Evolutionary conservation across 2,113 vertebrate species (phyloP).

Genomic region (Gambusia holbrooki): DNA sequence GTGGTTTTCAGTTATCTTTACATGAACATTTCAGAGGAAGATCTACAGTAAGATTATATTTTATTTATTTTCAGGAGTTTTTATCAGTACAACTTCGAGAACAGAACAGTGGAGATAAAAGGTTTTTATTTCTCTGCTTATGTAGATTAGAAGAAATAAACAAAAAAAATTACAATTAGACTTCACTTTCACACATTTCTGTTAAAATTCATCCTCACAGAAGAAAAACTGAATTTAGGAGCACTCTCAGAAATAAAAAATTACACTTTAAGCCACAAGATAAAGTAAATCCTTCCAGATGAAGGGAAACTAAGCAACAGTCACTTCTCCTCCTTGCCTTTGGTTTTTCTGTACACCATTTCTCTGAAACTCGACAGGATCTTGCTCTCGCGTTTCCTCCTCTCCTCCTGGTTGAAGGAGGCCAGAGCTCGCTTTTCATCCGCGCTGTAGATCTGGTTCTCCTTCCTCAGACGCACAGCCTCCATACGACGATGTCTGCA

Average conservation of each 20-base stretch:
- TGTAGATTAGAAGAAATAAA: background rate
- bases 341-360: slow-evolving; percentile 98
- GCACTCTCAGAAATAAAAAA: background rate
- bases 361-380: slow-evolving; percentile 96
- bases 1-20: background rate
- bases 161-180: background rate
- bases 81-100: background rate
- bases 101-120: background rate
- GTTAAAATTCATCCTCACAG: background rate
- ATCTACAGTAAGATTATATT: background rate
- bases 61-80: background rate
- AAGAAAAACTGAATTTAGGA: background rate
- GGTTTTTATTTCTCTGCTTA: background rate
- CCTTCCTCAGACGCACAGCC: slow-evolving; percentile 96
- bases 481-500: slow-evolving; percentile 96
- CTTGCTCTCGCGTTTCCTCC: slow-evolving; percentile 95
- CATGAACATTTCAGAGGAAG: background rate
- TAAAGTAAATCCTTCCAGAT: background rate
- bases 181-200: background rate
- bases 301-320: background rate
- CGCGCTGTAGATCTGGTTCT: slow-evolving; percentile 98
- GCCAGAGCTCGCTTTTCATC: slow-evolving; percentile 96
- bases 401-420: slow-evolving; percentile 97
- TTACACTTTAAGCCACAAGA: background rate
- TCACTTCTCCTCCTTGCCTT: slow-evolving; percentile 95